phyloP scores from a whole-genome alignment of 2,797 vertebrate species.

The Anguilla marmorata region DNA sequence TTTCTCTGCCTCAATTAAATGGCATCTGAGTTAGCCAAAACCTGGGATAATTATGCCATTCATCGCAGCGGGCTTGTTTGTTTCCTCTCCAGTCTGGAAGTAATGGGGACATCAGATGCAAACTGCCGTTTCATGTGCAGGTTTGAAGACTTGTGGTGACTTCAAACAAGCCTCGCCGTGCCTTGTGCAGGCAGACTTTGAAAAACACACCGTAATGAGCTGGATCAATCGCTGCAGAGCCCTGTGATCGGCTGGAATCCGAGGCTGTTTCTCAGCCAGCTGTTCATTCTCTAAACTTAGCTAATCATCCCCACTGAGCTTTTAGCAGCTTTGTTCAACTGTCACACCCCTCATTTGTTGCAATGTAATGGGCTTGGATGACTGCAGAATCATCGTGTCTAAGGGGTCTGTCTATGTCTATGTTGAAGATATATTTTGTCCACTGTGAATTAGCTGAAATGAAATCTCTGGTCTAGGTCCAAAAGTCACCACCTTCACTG shows the following conservation, averaged over 20 bases:
- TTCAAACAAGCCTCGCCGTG: constrained; percentile 21
- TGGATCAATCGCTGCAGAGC: background rate
- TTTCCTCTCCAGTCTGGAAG: constrained; percentile 26
- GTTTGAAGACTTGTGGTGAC: constrained; percentile 13
- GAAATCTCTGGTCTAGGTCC: background rate
- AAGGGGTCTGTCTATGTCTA: background rate
- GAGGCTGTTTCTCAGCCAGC: background rate
- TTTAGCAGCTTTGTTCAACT: constrained; percentile 2
- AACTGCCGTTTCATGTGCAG: constrained; percentile 31
- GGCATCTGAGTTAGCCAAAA: constrained; percentile 24
- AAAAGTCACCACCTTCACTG: background rate
- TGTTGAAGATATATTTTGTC: background rate
- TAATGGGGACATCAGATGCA: constrained; percentile 27
- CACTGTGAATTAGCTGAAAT: background rate
- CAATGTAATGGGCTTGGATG: background rate
- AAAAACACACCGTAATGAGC: constrained; percentile 29
- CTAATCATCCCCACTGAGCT: constrained; percentile 16
- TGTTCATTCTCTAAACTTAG: constrained; percentile 23
- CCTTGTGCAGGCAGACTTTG: constrained; percentile 16
- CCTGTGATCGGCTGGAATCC: background rate
- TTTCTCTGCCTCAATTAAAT: constrained; percentile 30
- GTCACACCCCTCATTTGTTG: constrained; percentile 20
- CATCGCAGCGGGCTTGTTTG: constrained; percentile 27
- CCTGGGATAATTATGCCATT: constrained; percentile 25
- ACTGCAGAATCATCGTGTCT: background rate